A percentile compares a stretch with the other conserved stretches of the same genome.
Conservation (phyloP, 2,113 vertebrate genomes). For the Circaetus gallicus region DNA sequence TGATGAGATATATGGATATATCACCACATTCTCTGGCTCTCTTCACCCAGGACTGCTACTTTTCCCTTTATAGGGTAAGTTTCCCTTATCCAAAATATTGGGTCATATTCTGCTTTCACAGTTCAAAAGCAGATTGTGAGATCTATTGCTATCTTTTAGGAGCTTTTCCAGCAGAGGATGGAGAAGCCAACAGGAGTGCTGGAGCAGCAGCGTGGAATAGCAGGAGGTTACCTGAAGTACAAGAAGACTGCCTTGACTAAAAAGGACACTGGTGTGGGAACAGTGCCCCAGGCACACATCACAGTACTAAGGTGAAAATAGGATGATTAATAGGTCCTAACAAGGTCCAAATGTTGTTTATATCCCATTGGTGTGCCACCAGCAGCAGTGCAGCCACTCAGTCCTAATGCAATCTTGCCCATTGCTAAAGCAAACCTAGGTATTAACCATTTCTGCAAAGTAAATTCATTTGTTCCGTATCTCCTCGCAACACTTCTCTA, state of each 20-base stretch:
- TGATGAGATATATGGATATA: neutral
- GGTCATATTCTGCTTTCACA: neutral
- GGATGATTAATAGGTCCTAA: neutral
- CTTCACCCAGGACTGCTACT: neutral
- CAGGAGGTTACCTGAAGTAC: neutral
- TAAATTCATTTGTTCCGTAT: neutral
- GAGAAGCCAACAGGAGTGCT: neutral
- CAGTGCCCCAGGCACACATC: neutral
- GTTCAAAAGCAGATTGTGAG: neutral
- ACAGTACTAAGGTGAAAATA: neutral
- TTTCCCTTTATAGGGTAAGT: neutral
- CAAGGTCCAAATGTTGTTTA: neutral
- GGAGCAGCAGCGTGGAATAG: neutral
- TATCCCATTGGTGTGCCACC: neutral
- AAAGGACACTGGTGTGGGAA: neutral
- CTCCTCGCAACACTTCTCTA: neutral
- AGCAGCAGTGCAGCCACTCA: neutral
- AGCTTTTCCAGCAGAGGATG: neutral
- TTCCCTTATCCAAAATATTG: neutral
- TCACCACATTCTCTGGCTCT: neutral
- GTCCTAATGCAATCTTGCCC: neutral
- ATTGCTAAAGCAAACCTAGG: neutral
- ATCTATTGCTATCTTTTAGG: neutral
- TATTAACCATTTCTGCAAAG: neutral
- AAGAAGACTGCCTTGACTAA: neutral